These are phyloP conservation scores for Phrynocephalus vlangalii DNA, from an alignment of 2,797 vertebrate species.

Conservation along the genomic window DNA sequence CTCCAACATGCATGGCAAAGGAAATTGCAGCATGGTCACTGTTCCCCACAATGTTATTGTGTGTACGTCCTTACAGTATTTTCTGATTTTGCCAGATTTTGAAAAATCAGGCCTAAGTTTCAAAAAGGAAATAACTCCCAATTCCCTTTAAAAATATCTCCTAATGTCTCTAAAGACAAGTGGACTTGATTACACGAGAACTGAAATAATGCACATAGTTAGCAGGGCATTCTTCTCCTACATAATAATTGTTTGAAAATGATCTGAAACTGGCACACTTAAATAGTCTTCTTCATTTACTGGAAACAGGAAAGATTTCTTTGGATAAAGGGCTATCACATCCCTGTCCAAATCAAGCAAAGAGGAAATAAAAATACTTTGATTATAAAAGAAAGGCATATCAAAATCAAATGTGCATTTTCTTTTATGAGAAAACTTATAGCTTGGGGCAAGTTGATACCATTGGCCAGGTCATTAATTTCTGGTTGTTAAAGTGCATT, in stretches of 20 bases:
- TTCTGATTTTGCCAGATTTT: not conserved
- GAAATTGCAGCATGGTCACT: too few relatives aligned
- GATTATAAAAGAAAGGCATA: conserved; percentile 79
- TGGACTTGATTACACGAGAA: not conserved
- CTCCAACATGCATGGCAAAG: too few relatives aligned
- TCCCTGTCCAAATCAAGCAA: conserved; percentile 43
- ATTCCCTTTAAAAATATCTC: not conserved
- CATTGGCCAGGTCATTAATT: conserved; percentile 84
- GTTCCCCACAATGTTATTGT: not conserved
- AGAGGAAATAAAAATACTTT: conserved; percentile 64
- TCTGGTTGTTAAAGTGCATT: conserved; percentile 87
- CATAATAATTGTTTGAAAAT: conserved; percentile 45
- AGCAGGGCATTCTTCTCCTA: not conserved
- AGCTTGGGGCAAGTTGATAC: conserved; percentile 85
- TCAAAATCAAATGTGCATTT: conserved; percentile 86
- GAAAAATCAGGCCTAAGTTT: not conserved
- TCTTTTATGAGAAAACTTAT: conserved; percentile 81
- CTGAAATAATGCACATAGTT: not conserved
- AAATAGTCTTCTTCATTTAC: conserved; percentile 39
- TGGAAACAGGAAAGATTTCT: conserved; percentile 46
- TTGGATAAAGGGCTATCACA: not conserved
- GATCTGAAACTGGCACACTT: not conserved
- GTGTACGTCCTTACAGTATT: too few relatives aligned
- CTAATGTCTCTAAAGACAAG: not conserved
- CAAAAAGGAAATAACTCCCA: too few relatives aligned